A percentile compares a stretch with the other conserved stretches of the same genome.
Conservation (phyloP, 2,113 vertebrate genomes). For the Chrysochloris asiatica region DNA sequence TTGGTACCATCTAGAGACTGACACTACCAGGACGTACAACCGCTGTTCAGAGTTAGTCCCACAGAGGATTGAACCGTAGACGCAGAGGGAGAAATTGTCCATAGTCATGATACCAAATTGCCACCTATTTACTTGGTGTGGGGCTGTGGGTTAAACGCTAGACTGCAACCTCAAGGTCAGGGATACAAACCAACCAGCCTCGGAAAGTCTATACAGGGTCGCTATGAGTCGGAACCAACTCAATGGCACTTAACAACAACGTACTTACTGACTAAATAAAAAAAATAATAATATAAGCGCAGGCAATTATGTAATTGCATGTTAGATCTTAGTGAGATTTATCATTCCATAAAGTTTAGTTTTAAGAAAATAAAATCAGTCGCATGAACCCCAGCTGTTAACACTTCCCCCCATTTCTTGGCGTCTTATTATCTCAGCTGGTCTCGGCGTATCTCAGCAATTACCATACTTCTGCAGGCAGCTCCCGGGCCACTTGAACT, state of each 20-base stretch:
- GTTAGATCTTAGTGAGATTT: slow-evolving; percentile 28
- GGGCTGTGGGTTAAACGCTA: too few relatives aligned
- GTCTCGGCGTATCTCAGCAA: slow-evolving; percentile 76
- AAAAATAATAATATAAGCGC: too few relatives aligned
- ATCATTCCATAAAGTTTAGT: slow-evolving; percentile 61
- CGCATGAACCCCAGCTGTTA: slow-evolving; percentile 76
- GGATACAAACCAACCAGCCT: too few relatives aligned
- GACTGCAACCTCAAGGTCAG: too few relatives aligned
- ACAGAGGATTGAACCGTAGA: rapidly evolving
- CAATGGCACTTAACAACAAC: too few relatives aligned
- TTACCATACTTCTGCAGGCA: slow-evolving; percentile 73
- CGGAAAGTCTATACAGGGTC: too few relatives aligned
- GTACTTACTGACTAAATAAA: too few relatives aligned
- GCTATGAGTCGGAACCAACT: too few relatives aligned
- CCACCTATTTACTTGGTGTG: neutral
- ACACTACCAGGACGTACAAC: rapidly evolving
- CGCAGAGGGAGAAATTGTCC: rapidly evolving
- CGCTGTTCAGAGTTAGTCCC: rapidly evolving
- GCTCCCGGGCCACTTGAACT: slow-evolving; percentile 77
- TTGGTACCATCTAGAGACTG: rapidly evolving
- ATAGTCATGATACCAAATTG: rapidly evolving
- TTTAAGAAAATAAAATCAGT: slow-evolving; percentile 71
- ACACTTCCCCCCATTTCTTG: slow-evolving; percentile 59
- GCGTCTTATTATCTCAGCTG: slow-evolving; percentile 71
- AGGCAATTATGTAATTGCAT: neutral